Base-by-base conservation (phyloP, 2,113 vertebrate species). In the Seriola dumerili region DNA sequence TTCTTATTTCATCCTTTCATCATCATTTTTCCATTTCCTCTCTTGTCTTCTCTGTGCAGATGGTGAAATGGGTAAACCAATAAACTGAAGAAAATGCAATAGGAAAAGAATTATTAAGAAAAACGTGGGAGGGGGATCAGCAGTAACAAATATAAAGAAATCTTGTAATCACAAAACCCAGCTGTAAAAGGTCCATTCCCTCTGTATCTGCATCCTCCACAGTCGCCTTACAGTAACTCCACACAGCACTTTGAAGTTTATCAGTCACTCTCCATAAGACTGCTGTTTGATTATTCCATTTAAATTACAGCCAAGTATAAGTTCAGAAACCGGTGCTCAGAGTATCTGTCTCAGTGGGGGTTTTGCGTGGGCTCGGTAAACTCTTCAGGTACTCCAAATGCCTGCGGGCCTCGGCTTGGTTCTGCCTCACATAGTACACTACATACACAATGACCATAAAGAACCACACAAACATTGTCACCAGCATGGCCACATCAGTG, bases 381-480 rank as follows among this genome's bases (percentile, higher is more conserved):
- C 94, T 95, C 84, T 95, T 94, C 73, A 96, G 94, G 84, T 97
- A 95, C 61, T 92, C 92, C 71, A 96, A 89, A 83, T 96, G 96
- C 13, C 94, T 76, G 0, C 86, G 92, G 10, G 95, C 90, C 76
- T 96, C 93, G 0, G 95, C 95, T 23, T 93, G 94, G 92, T 96
- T 96, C 88, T 96, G 95, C 52, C 94, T 82, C 62, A 97, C 95
- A 0, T 94, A 95, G 13, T 95, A 95, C 17, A 96, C 91, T 17
- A 97, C 95, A 0, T 93, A 96, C 25, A 95, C 29, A 12, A 96
- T 96, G 34, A 96, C 62, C 25, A 95, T 93, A 0, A 94, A 91
- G 80, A 96, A 96, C 96, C 96, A 97, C 10, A 93, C 93, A 0
- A 95, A 96, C 94, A 96, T 87, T 4, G 96, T 96, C 75, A 94